phyloP scores from a whole-genome alignment of 2,113 vertebrate genomes.

The Alexandromys fortis region DNA sequence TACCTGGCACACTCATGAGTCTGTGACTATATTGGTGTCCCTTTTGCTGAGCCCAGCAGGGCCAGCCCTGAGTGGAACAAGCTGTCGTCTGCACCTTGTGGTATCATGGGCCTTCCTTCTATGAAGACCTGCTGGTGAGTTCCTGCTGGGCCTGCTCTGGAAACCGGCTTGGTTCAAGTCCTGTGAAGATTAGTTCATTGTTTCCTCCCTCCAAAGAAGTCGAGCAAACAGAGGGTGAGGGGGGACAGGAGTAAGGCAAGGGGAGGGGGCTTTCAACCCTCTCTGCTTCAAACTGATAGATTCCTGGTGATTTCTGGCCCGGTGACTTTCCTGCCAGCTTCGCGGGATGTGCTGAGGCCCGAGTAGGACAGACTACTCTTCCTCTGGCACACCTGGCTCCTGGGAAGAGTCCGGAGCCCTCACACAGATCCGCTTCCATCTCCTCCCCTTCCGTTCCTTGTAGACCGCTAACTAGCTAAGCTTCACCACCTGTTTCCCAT shows the following conservation, averaged over 20 bases:
- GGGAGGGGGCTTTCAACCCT: background rate
- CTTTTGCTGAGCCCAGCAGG: fast-evolving
- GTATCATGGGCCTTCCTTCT: background rate
- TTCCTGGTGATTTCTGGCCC: background rate
- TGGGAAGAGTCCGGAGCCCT: background rate
- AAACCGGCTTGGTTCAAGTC: background rate
- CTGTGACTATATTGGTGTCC: fast-evolving
- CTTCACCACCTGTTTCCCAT: background rate
- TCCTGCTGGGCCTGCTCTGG: background rate
- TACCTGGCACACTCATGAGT: background rate
- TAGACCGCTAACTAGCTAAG: background rate
- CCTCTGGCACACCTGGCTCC: background rate
- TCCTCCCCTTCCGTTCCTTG: background rate
- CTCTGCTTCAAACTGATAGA: background rate
- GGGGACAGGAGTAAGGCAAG: background rate
- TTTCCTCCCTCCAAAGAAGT: background rate
- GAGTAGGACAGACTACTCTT: background rate
- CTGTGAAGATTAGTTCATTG: background rate
- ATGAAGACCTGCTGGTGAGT: background rate
- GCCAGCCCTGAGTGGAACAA: background rate
- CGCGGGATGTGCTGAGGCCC: background rate
- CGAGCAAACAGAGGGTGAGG: background rate
- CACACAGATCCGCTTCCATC: background rate
- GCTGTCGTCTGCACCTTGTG: no score
- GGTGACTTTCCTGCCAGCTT: background rate